Evolutionary conservation across 2,797 vertebrate genomes (phyloP), one percentile per base, ranked within the genome.

Genomic region (Botia kubotai): DNA sequence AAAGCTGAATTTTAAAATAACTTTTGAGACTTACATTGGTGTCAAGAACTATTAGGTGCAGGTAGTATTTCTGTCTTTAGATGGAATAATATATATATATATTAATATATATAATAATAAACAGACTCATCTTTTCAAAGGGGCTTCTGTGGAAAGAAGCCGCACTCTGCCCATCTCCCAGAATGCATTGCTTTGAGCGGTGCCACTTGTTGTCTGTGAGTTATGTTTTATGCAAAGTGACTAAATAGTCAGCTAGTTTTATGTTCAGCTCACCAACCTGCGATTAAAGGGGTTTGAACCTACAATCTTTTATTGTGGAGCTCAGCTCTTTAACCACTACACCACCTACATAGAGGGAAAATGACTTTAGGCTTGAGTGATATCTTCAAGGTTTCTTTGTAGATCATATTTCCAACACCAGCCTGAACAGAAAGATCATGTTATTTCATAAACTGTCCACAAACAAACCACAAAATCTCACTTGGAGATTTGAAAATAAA

Each of bases 41-140:
- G 78, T 87, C 75, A 63, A 50, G 75, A 83, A 85, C 88, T 87
- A 85, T 87, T 79, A 85, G 63, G 16, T 58, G 81, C 80, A 82
- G 81, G 74, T 75, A 50, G 57, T 81, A 83, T 81, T 13, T 88
- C 84, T 83, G 82, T 89, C 81, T 85, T 79, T 83, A 84, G 69
- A 55, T 26, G 60, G 70, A 13, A 67, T 89, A 85, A 90, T 88
- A 79, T 87, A 68, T 75, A 26, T 26, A 26, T 26, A 26, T n/a
- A n/a, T n/a, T n/a, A n/a, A n/a, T n/a, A n/a, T 26, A 26, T 26
- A 26, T 26, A 26, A 26, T 26, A 26, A 26, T 26, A 77, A 77
- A 26, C 11, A 16, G 52, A 55, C 14, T 55, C 4, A 36, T 1
- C 8, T 2, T n/a, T 11, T 66, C 13, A 2, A 2, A 66, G 14